These are phyloP conservation scores for Myopa testacea DNA, from an alignment of 2,888 invertebrate genomes.

Conservation along the genomic window DNA sequence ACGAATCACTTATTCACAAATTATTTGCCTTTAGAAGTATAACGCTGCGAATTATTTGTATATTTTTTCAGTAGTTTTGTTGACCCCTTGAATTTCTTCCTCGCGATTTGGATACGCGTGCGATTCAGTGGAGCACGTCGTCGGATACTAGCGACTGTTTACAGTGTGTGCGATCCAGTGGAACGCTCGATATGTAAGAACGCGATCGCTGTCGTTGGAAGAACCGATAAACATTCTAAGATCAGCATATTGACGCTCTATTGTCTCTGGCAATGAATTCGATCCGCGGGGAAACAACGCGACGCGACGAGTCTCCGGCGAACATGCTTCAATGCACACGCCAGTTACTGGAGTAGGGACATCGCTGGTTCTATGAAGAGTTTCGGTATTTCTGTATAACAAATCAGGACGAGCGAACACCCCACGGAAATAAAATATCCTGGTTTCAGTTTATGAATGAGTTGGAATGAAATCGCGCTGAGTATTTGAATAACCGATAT, in stretches of 20 bases:
- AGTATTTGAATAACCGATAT: no score
- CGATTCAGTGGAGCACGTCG: conserved; percentile 27
- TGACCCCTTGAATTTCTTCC: background rate
- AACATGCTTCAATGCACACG: conserved; percentile 10
- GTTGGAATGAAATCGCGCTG: no score
- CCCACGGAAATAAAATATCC: no score
- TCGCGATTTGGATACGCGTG: background rate
- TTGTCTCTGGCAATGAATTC: background rate
- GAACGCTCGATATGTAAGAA: conserved; percentile 37
- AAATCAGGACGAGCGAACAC: no score
- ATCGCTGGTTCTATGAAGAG: background rate
- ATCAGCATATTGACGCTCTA: conserved; percentile 33
- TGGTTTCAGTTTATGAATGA: no score
- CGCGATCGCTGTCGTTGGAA: conserved; percentile 37
- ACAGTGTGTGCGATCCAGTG: conserved; percentile 39
- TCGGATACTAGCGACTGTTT: background rate
- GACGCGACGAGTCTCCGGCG: background rate
- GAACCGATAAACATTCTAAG: conserved; percentile 27
- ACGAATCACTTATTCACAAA: background rate
- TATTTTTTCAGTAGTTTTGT: conserved; percentile 27
- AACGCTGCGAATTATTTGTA: conserved; percentile 2
- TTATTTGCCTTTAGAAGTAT: background rate
- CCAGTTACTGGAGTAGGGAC: conserved; percentile 10
- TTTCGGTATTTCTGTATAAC: background rate
- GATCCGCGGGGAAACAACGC: background rate